phyloP scores from a whole-genome alignment of 2,113 vertebrate genomes.

The Asarcornis scutulata region DNA sequence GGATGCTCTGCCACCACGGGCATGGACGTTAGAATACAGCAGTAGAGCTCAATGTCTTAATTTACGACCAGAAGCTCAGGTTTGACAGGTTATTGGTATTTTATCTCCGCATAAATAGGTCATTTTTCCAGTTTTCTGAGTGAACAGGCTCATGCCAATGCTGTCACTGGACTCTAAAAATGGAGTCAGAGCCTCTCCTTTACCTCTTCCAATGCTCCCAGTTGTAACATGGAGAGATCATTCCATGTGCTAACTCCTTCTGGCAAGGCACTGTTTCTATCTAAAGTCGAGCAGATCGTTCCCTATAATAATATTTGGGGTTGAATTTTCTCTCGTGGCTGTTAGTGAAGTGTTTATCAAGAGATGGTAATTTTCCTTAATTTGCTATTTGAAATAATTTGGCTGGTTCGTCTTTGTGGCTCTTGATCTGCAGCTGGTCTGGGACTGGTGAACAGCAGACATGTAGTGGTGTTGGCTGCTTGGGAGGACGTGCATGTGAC shows the following conservation, averaged over 20 bases:
- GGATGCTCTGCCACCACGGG: neutral
- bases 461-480: neutral
- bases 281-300: fast-evolving
- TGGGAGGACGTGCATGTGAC: neutral
- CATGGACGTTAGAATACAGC: neutral
- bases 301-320: neutral
- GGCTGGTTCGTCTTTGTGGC: neutral
- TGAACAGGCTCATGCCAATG: neutral
- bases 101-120: neutral
- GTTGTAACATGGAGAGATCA: neutral
- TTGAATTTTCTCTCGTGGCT: neutral
- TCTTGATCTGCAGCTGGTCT: neutral
- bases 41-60: neutral
- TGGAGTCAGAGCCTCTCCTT: neutral
- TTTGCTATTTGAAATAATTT: neutral
- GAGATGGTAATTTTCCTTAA: neutral
- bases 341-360: neutral
- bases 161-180: too few species aligned
- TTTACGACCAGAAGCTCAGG: neutral
- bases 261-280: neutral
- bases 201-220: neutral
- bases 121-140: neutral
- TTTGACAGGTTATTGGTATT: neutral
- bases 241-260: neutral
- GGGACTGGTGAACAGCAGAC: neutral